Evolutionary conservation across 2,113 vertebrate genomes (phyloP).

Genomic region (Chionodraco myersi): DNA sequence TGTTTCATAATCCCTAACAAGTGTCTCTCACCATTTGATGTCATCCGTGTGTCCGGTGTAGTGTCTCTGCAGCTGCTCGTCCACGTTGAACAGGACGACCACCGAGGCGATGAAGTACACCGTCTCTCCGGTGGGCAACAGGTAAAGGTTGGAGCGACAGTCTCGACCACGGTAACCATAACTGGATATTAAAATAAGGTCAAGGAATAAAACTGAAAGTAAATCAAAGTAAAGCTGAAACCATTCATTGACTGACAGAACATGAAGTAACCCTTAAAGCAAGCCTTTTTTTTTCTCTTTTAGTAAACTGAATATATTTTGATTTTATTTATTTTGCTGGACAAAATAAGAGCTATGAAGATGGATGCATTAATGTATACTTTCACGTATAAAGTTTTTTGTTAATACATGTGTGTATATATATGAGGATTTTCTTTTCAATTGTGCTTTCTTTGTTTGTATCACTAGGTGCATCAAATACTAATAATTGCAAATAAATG

Average conservation of each 20-base stretch:
- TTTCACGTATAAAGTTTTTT: too few relatives aligned
- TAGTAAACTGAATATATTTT: not conserved
- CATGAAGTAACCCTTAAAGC: not conserved
- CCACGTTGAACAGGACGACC: constrained; percentile 95
- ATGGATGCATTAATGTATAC: too few relatives aligned
- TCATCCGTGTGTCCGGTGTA: constrained; percentile 96
- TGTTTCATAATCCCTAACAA: not conserved
- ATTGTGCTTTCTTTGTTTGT: too few relatives aligned
- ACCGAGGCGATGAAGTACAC: constrained; percentile 98
- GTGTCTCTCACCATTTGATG: constrained; percentile 92
- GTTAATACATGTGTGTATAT: not conserved
- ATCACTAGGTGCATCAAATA: too few relatives aligned
- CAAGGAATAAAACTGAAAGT: constrained; percentile 75
- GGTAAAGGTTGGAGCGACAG: constrained; percentile 96
- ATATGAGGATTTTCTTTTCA: too few relatives aligned
- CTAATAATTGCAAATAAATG: too few relatives aligned
- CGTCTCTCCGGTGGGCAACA: constrained; percentile 97
- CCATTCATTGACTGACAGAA: not conserved
- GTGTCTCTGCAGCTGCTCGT: constrained; percentile 95
- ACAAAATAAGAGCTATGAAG: not conserved
- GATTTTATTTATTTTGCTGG: not conserved
- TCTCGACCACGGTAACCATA: constrained; percentile 97
- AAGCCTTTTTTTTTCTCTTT: too few relatives aligned
- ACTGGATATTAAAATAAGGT: constrained; percentile 77
- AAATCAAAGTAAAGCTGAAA: not conserved